phyloP scores from a whole-genome alignment of 2,888 invertebrate species.

The Drosophila paracracens region DNA sequence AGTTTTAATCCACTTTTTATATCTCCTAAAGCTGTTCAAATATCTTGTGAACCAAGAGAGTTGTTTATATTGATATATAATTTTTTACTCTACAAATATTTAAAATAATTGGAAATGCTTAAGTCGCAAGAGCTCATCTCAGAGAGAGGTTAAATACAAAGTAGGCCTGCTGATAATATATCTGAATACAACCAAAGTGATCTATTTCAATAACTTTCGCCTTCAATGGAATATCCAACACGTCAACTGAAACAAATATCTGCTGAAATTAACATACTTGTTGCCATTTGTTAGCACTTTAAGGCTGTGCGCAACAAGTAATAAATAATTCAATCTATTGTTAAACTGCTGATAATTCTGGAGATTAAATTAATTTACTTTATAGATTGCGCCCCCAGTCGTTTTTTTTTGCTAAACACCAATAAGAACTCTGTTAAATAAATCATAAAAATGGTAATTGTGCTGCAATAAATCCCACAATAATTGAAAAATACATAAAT shows the following conservation, averaged over 20 bases:
- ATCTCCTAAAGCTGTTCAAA: not conserved
- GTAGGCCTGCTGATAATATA: not conserved
- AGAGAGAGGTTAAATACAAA: not conserved
- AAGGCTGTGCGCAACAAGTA: not conserved
- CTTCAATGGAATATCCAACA: not conserved
- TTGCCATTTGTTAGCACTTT: not conserved
- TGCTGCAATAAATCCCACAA: not conserved
- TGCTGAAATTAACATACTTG: slow-evolving; percentile 6
- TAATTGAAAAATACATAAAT: slow-evolving; percentile 1
- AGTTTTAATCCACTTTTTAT: not conserved
- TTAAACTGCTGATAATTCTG: slow-evolving; percentile 2
- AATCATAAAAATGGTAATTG: not conserved
- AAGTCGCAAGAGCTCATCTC: not conserved
- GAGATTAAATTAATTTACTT: not conserved
- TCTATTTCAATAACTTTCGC: not conserved
- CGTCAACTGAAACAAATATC: not conserved
- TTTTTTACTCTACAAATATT: not conserved
- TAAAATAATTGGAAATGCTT: not conserved
- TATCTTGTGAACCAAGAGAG: not conserved
- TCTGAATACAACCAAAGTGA: not conserved
- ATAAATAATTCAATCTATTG: slow-evolving; percentile 4
- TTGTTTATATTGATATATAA: not conserved
- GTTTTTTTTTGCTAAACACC: not conserved
- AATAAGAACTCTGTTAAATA: not conserved
- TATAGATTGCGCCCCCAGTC: not conserved